Evolutionary conservation across 2,888 invertebrate genomes (phyloP).

Genomic region (Phengaris alcon): DNA sequence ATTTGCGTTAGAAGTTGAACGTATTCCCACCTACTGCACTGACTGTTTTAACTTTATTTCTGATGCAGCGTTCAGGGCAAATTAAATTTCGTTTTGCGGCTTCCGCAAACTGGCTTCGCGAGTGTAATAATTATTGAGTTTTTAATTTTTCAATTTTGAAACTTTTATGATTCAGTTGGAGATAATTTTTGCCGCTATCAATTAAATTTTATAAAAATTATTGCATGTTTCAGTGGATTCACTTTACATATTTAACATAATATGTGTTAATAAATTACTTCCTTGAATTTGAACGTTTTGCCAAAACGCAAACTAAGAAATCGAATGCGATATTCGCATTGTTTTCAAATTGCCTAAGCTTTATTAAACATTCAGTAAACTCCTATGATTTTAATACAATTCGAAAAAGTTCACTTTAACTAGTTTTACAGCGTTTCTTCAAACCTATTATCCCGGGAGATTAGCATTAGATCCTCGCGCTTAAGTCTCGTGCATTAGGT

Average conservation of each 20-base stretch:
- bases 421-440: neutral
- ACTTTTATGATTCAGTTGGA: slow-evolving; percentile 57
- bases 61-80: slow-evolving; percentile 79
- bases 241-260: neutral
- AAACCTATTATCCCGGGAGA: neutral
- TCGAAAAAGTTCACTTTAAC: too few species aligned
- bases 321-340: too few species aligned
- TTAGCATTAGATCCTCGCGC: neutral
- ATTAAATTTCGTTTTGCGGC: slow-evolving; percentile 79
- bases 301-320: neutral
- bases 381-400: too few species aligned
- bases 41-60: slow-evolving; percentile 79
- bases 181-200: slow-evolving; percentile 42
- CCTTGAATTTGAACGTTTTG: neutral
- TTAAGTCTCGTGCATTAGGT: neutral
- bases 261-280: neutral
- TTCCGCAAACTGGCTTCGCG: slow-evolving; percentile 74
- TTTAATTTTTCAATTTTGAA: slow-evolving; percentile 52
- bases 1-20: slow-evolving; percentile 78
- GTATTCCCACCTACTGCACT: slow-evolving; percentile 69
- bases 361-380: too few species aligned
- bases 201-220: neutral
- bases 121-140: slow-evolving; percentile 72
- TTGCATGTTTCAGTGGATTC: neutral
- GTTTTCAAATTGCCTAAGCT: too few species aligned